Evolutionary conservation across 2,888 invertebrate genomes (phyloP), one percentile per base, ranked within the genome.

Genomic region (Leptogaster cylindrica): DNA sequence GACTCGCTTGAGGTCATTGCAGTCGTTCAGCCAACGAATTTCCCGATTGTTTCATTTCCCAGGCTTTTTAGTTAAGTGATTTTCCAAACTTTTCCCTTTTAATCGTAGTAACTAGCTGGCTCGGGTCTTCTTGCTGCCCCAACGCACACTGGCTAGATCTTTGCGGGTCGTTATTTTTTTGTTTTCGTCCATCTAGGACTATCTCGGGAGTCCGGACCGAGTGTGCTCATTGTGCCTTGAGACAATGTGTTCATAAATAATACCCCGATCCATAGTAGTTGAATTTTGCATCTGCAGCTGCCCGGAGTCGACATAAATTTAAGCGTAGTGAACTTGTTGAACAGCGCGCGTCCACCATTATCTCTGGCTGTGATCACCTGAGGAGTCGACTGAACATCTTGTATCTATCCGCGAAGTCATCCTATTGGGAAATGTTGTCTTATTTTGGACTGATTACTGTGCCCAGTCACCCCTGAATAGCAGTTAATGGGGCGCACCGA

Each of bases 161-260:
- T 46, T 18, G 46, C n/a, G n/a, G n/a, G n/a, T n/a, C n/a, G n/a
- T n/a, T n/a, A n/a, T n/a, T n/a, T n/a, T n/a, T n/a, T n/a, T n/a
- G n/a, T n/a, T n/a, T n/a, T n/a, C n/a, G n/a, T 2, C 16, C 6
- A 41, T 41, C 16, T 16, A 41, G 3, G 12, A 41, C 41, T 41
- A 41, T 3, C 39, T 39, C 3, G 39, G 16, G n/a, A n/a, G n/a
- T n/a, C n/a, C n/a, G 46, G 23, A 25, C 39, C 55, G 36, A 55
- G 44, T 61, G 61, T n/a, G 44, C 61, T n/a, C 41, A 61, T 52
- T 48, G 48, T 48, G 12, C 23, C 27, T n/a, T 25, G n/a, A 12
- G 48, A 52, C 61, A 61, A 61, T 61, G 61, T 31, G 36, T 44
- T 44, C 61, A 61, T 61, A 61, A 61, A 61, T 61, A 61, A 44